phyloP scores from a whole-genome alignment of 1,140 invertebrate genomes.

The Leptopilina clavipes region DNA sequence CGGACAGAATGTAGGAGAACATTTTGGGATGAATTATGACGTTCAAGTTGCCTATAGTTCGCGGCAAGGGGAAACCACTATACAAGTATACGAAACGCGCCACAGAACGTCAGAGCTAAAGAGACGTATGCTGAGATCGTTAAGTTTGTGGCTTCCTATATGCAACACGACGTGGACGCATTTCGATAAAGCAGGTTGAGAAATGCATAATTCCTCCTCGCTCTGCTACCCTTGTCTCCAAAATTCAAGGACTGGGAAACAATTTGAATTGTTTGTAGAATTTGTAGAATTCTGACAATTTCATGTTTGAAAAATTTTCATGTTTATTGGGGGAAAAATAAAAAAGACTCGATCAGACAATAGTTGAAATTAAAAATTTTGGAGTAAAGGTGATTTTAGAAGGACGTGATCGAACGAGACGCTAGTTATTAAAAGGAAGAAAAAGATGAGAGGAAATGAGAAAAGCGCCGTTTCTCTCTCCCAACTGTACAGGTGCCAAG shows the following conservation, averaged over 20 bases:
- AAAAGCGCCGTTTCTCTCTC: no score
- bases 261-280: no score
- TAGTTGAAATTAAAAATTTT: no score
- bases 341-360: no score
- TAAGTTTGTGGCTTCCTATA: slow-evolving; percentile 54
- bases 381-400: no score
- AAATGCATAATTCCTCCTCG: slow-evolving; percentile 14
- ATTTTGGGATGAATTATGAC: slow-evolving; percentile 69
- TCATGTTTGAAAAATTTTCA: no score
- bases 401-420: no score
- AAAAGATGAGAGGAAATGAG: no score
- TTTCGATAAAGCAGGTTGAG: slow-evolving; percentile 32
- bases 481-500: no score
- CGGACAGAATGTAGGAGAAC: slow-evolving; percentile 68
- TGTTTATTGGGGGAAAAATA: no score
- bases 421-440: no score
- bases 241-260: not conserved
- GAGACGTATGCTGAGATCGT: slow-evolving; percentile 51
- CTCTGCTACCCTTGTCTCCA: not conserved
- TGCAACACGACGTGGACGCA: slow-evolving; percentile 45
- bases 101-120: slow-evolving; percentile 45
- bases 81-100: slow-evolving; percentile 23
- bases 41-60: slow-evolving; percentile 26
- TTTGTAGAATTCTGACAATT: no score
- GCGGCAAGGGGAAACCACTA: slow-evolving; percentile 6